Base-by-base conservation (phyloP, 2,797 vertebrate genomes). In the Percopsis omiscomaycus region DNA sequence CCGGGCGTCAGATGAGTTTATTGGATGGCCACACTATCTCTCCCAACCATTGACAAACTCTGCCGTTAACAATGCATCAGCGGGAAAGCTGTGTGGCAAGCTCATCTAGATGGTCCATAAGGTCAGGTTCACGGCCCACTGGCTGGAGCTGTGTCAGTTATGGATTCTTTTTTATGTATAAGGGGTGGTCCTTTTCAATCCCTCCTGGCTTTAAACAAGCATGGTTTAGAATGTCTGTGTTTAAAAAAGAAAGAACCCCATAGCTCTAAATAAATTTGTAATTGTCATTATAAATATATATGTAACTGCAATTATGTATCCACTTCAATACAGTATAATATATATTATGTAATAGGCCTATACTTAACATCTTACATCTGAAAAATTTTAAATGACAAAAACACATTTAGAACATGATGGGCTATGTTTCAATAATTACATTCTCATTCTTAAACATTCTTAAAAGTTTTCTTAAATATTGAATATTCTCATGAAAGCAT, bases 51-150 rank as follows among this genome's bases (percentile, higher is more conserved):
- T 56, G 66, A 83, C 68, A 61, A 58, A 5, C 64, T 52, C 55
- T 74, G 3, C 70, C 11, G 42, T 69, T 47, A 75, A 88, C 83
- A 84, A 88, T 83, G 79, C 65, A 69, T 27, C 79, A 75, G 79
- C 78, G 64, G 85, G 77, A 75, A 78, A 72, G 67, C 64, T 22
- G 61, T 61, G 73, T 81, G 80, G 80, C 80, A 66, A 68, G 62
- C 74, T 81, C 59, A 73, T 83, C 77, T 78, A 28, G 77, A 86
- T 84, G 83, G 56, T 73, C 86, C 30, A 30, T 68, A 50, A 77
- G 88, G 80, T 89, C 88, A 91, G 86, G 89, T 91, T 90, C 91
- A 91, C 88, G 86, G 83, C 86, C 84, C 77, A 57, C 61, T 70
- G 79, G 70, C 67, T 71, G 75, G 81, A 86, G 83, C 80, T 83